Evolutionary conservation across 2,113 vertebrate species (phyloP), one percentile per base, ranked within the genome.

Genomic region (Mohoua ochrocephala): DNA sequence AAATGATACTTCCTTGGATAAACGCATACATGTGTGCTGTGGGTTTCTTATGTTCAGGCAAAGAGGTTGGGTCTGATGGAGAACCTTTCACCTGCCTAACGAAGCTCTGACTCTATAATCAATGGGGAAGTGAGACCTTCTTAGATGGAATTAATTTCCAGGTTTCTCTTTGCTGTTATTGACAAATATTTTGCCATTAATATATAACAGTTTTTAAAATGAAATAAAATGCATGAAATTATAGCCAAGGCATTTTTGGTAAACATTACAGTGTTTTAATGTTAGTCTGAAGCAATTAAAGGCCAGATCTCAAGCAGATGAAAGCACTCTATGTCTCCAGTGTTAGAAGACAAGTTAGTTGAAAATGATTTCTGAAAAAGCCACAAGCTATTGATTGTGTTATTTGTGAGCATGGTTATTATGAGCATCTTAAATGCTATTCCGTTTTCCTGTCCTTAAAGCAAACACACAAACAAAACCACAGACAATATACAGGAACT

Each of bases 351-450:
- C 84, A 64, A 54, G 77, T 90, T 78, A 45, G 87, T 81, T 79
- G 59, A 59, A 84, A 87, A 94, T 93, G 26, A 65, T 61, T 78
- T 95, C 64, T 84, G 75, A 75, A 91, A 64, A 89, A 94, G 41
- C 18, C 50, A 47, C 57, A 42, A 80, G 50, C 44, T 69, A 59
- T 96, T 68, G 92, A 96, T 95, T 93, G 80, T 87, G 75, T 95
- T 94, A 89, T 89, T 96, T 96, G 88, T 93, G 80, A 96, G 53
- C 45, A 52, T 47, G 69, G 84, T 80, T 96, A 68, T 93, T 95
- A 95, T 94, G 75, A 92, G 59, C 74, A 94, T 92, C 84, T 95
- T 87, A 89, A 81, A 84, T 52, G 50, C 53, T 73, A 35, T 85
- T 95, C 79, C 5, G 6, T 85, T 96, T 80, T 69, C 87, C 45